Conservation (phyloP, 2,888 invertebrate genomes). For the Cecidostiba fungosa region DNA sequence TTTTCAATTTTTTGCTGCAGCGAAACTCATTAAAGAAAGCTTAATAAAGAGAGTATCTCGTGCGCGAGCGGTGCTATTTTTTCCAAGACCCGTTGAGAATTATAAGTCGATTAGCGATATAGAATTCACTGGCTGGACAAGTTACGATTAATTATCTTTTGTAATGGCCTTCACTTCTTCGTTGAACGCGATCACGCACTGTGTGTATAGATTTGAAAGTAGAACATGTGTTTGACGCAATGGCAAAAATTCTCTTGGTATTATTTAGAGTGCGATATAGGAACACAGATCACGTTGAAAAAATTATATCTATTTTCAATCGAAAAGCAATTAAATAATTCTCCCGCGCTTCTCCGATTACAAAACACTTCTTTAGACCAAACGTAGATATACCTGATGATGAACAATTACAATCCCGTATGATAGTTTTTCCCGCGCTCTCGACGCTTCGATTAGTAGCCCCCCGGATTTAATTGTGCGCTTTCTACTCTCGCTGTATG, state of each 20-base stretch:
- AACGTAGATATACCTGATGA: neutral
- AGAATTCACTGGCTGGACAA: constrained; percentile 8
- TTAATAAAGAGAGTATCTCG: neutral
- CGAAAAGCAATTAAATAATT: neutral
- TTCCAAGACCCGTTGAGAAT: constrained; percentile 38
- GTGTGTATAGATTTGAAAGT: neutral
- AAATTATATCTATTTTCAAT: neutral
- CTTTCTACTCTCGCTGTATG: constrained; percentile 29
- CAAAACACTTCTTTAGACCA: neutral
- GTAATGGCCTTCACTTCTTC: constrained; percentile 34
- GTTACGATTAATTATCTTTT: constrained; percentile 56
- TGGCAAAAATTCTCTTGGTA: neutral
- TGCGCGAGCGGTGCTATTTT: neutral
- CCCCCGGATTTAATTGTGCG: constrained; percentile 28
- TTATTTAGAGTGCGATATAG: too few species aligned
- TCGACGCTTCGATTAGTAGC: constrained; percentile 9
- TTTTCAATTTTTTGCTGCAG: neutral
- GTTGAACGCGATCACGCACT: constrained; percentile 7
- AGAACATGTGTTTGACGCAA: neutral
- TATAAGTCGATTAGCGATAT: constrained; percentile 55
- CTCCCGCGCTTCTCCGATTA: constrained; percentile 14
- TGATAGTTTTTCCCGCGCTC: constrained; percentile 10
- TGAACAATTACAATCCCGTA: neutral
- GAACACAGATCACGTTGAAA: too few species aligned
- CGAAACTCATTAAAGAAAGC: neutral